Conservation (phyloP, 92 coral and sea anemone genomes). For the Palythoa grandiflora region DNA sequence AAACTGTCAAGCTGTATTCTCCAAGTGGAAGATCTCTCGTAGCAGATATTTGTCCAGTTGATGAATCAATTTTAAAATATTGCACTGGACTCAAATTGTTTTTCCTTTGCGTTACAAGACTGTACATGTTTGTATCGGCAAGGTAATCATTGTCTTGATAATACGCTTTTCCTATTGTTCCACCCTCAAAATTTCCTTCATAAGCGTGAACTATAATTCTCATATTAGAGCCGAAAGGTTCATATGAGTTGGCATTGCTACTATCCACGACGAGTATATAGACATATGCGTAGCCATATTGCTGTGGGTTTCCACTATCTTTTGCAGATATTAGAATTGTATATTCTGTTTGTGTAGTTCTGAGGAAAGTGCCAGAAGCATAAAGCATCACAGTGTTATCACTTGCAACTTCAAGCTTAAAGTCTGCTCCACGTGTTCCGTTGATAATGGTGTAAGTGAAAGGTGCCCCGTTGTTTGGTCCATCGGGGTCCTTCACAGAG, state of each 20-base stretch:
- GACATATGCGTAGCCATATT: slow-evolving; percentile 64
- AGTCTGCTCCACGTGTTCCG: slow-evolving; percentile 72
- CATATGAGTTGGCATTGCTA: slow-evolving; percentile 54
- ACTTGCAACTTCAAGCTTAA: slow-evolving; percentile 60
- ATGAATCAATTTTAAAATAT: slow-evolving; percentile 70
- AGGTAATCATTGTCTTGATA: slow-evolving; percentile 82
- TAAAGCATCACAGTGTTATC: slow-evolving; percentile 66
- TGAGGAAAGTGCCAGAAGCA: slow-evolving; percentile 62
- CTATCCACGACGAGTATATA: slow-evolving; percentile 75
- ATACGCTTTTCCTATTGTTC: slow-evolving; percentile 80
- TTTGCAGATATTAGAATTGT: slow-evolving; percentile 72
- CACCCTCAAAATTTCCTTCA: slow-evolving; percentile 80
- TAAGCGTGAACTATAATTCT: slow-evolving; percentile 83
- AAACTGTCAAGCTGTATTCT: slow-evolving; percentile 60
- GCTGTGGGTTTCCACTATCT: slow-evolving; percentile 76
- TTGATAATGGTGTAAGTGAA: slow-evolving; percentile 69
- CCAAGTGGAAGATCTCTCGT: slow-evolving; percentile 63
- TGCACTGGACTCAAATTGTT: slow-evolving; percentile 50
- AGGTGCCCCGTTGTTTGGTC: slow-evolving; percentile 71
- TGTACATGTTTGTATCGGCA: slow-evolving; percentile 75
- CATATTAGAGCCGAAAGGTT: slow-evolving; percentile 71
- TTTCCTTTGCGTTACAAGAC: slow-evolving; percentile 54
- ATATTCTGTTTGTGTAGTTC: slow-evolving; percentile 72
- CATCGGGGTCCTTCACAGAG: slow-evolving; percentile 78
- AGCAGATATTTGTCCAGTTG: slow-evolving; percentile 80